Base-by-base conservation (phyloP, 2,797 vertebrate genomes). In the Pempheris klunzingeri region DNA sequence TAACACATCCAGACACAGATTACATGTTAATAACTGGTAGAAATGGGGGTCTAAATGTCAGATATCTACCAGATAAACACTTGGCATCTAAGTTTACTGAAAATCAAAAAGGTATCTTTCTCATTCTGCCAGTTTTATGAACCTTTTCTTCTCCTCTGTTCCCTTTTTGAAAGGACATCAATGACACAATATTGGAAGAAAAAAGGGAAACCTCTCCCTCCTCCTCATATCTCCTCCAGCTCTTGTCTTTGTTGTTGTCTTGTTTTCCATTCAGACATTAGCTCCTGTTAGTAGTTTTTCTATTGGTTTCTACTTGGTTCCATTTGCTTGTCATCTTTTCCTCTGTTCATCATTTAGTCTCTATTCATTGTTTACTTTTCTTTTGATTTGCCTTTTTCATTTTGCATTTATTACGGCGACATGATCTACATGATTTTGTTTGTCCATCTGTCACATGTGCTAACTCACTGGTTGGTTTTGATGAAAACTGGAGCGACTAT, bases 151-250 rank as follows among this genome's bases (percentile, higher is more conserved):
- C 8, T 46, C 18, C 20, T 26, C 17, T 13, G 10, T 24, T 44
- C 9, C 24, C 10, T 44, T 46, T 58, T 39, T 66, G 36, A 53
- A 66, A 53, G 36, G 14, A 41, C 8, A n/a, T 66, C 64, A 30
- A 41, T 53, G 18, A 53, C 41, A 53, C 36, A 41, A 53, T 66
- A 30, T 53, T n/a, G 17, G 17, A 39, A 1, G 22, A 44, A 41
- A 18, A 50, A 22, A 44, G 26, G 12, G 14, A 63, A 63, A 46
- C n/a, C 7, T 44, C 38, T n/a, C 6, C 4, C 13, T 17, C 18
- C 18, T 38, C 7, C 8, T 38, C n/a, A 18, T 24, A 47, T n/a
- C 5, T 22, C 12, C 26, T 30, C 5, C 14, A 49, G 46, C 8
- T 41, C 5, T 22, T 47, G 8, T 34, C 18, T 4, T 8, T 24